phyloP scores from a whole-genome alignment of 1,140 invertebrate species.

The Gonioctena quinquepunctata region DNA sequence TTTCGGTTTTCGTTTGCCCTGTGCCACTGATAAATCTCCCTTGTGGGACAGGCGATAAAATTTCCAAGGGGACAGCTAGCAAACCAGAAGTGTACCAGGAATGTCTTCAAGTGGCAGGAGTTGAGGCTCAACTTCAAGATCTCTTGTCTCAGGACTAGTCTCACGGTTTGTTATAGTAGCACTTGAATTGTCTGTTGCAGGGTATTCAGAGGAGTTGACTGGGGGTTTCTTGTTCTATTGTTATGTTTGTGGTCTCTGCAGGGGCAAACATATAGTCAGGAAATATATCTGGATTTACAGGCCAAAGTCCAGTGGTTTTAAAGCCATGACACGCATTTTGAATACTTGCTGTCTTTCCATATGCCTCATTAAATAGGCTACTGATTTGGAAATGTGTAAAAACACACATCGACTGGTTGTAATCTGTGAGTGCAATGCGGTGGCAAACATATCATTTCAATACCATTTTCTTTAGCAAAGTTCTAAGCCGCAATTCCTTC shows the following conservation, averaged over 20 bases:
- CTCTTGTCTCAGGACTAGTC: no score
- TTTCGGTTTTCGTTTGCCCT: neutral
- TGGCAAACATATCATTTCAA: constrained; percentile 13
- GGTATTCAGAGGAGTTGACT: neutral
- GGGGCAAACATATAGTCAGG: no score
- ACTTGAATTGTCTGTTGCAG: no score
- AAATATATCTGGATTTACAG: no score
- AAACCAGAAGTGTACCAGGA: no score
- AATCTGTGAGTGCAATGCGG: constrained; percentile 21
- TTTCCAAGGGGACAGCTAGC: no score
- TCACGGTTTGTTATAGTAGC: neutral
- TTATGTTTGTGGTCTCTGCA: neutral
- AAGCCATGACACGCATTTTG: neutral
- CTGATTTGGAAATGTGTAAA: neutral
- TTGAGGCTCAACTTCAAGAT: no score
- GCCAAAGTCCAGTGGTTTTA: no score
- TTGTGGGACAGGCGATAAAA: neutral
- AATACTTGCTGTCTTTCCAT: no score
- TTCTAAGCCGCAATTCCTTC: constrained; percentile 12
- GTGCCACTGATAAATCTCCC: neutral
- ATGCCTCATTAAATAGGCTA: neutral
- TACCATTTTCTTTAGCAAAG: constrained; percentile 26
- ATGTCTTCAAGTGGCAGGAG: no score
- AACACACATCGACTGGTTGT: neutral
- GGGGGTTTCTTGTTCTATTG: neutral